Percentiles rank a stretch among this genome's conserved stretches.
Evolutionary conservation across 2,113 vertebrate genomes (phyloP).

Genomic region (Psilopsiagon aymara): DNA sequence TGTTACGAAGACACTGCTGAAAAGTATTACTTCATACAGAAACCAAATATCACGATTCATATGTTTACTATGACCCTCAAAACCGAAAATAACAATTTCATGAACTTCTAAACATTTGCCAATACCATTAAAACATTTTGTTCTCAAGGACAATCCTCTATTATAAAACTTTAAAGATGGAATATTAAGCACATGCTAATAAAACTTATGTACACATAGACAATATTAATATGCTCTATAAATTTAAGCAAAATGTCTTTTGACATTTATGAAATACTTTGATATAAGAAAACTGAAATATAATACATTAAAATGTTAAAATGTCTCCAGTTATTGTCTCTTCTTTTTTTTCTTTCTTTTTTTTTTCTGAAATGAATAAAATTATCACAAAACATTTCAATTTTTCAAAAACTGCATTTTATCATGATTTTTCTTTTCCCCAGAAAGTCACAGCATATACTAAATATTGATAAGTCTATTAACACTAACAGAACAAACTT

Average conservation of each 20-base stretch:
- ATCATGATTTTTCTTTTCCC: background rate
- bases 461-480: background rate
- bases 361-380: background rate
- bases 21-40: background rate
- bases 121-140: background rate
- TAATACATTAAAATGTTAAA: background rate
- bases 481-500: background rate
- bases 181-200: background rate
- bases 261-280: background rate
- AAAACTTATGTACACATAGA: background rate
- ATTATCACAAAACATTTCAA: background rate
- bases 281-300: background rate
- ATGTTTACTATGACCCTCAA: background rate
- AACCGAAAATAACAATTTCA: fast-evolving
- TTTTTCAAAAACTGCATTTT: background rate
- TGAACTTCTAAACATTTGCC: background rate
- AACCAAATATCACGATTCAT: background rate
- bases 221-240: background rate
- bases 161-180: background rate
- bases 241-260: background rate
- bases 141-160: background rate
- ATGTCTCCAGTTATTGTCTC: background rate
- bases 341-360: background rate
- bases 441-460: fast-evolving
- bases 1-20: background rate